phyloP scores from a whole-genome alignment of 2,888 invertebrate genomes.

The Scaptomyza parva region DNA sequence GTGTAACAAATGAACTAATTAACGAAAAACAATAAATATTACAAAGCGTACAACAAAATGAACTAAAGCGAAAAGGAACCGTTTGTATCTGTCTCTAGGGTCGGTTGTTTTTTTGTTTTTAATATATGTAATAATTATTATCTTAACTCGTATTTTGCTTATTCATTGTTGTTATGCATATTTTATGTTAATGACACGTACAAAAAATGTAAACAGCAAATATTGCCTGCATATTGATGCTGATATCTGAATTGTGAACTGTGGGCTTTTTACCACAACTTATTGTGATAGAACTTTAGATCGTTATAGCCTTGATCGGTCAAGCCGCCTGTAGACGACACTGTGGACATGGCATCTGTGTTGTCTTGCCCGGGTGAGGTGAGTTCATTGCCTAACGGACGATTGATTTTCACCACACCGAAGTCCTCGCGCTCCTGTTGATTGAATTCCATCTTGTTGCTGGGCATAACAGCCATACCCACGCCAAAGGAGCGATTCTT shows the following conservation, averaged over 20 bases:
- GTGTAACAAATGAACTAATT: slow-evolving; percentile 74
- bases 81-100: slow-evolving; percentile 38
- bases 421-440: slow-evolving; percentile 83
- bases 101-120: slow-evolving; percentile 22
- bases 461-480: slow-evolving; percentile 84
- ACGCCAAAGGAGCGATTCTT: slow-evolving; percentile 84
- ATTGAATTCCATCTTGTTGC: slow-evolving; percentile 84
- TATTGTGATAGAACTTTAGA: slow-evolving; percentile 91
- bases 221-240: slow-evolving; percentile 33
- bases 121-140: slow-evolving; percentile 35
- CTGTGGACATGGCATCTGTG: slow-evolving; percentile 82
- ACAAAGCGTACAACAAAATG: slow-evolving; percentile 53
- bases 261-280: slow-evolving; percentile 88
- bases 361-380: slow-evolving; percentile 75
- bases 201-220: slow-evolving; percentile 55
- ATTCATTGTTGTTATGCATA: slow-evolving; percentile 49
- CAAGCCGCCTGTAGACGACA: slow-evolving; percentile 84
- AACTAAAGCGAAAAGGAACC: slow-evolving; percentile 68
- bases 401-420: slow-evolving; percentile 83
- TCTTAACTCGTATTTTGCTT: slow-evolving; percentile 54
- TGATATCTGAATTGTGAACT: slow-evolving; percentile 12
- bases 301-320: slow-evolving; percentile 90
- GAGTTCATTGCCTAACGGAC: slow-evolving; percentile 76
- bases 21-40: slow-evolving; percentile 66
- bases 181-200: slow-evolving; percentile 57